Evolutionary conservation across 2,797 vertebrate genomes (phyloP).

Genomic region (Pristis pectinata): DNA sequence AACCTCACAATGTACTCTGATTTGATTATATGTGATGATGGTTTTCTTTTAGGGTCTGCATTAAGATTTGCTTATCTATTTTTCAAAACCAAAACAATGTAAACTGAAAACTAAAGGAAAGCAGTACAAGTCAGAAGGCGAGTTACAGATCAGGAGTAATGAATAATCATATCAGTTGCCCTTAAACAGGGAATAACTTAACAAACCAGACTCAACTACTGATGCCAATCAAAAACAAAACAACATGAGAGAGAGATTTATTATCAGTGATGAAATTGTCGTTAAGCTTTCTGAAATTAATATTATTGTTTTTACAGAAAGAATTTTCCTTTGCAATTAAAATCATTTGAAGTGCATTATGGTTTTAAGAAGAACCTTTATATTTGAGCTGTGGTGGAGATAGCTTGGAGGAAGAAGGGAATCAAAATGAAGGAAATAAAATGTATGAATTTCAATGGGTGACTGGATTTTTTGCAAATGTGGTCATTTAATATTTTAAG

Average conservation of each 20-base stretch:
- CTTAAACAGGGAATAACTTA: background rate
- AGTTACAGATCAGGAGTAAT: background rate
- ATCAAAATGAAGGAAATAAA: background rate
- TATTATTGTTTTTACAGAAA: background rate
- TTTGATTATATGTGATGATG: background rate
- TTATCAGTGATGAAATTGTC: background rate
- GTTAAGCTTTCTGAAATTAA: background rate
- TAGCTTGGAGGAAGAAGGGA: background rate
- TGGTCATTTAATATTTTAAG: background rate
- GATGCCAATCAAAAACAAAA: background rate
- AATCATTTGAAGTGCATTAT: background rate
- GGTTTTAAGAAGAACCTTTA: background rate
- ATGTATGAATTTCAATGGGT: background rate
- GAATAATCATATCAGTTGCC: background rate
- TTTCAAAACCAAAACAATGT: background rate
- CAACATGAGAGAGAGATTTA: background rate
- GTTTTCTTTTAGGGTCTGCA: background rate
- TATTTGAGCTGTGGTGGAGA: background rate
- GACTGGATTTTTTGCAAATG: constrained; percentile 4
- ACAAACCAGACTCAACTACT: background rate
- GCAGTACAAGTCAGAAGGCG: background rate
- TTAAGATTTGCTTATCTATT: background rate
- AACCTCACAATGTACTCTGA: background rate
- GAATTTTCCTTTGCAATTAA: background rate
- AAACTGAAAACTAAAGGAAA: background rate